Percentiles rank a stretch among this genome's conserved stretches.
phyloP scores from a whole-genome alignment of 2,113 vertebrate species.

The Bubo blakistoni region DNA sequence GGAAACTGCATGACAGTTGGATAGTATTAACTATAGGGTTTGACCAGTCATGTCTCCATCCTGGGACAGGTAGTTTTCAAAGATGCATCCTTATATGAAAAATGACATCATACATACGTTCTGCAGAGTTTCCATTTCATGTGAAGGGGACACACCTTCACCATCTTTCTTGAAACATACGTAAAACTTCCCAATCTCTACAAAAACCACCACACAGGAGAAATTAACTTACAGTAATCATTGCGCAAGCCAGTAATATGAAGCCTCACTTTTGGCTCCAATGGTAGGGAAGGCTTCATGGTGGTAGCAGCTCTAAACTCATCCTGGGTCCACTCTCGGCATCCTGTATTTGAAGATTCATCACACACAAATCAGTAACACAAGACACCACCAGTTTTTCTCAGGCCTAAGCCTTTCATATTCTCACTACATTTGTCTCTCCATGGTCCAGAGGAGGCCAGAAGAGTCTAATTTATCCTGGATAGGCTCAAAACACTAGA shows the following conservation, averaged over 20 bases:
- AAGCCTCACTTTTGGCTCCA: conserved; percentile 55
- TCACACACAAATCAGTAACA: background rate
- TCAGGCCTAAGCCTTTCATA: background rate
- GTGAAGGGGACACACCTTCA: background rate
- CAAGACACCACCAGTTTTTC: background rate
- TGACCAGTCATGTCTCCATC: background rate
- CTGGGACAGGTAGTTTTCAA: background rate
- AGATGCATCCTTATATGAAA: background rate
- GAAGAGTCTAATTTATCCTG: background rate
- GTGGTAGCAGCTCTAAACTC: background rate
- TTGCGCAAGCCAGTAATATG: conserved; percentile 71
- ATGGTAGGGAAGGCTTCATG: background rate
- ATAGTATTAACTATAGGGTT: background rate
- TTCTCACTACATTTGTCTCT: background rate
- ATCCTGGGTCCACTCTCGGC: background rate
- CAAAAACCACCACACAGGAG: background rate
- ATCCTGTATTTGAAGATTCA: conserved; percentile 34
- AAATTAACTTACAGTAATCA: conserved; percentile 76
- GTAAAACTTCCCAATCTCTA: background rate
- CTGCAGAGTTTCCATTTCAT: background rate
- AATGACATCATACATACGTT: background rate
- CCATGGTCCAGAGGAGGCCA: background rate
- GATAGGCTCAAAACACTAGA: background rate
- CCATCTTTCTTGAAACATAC: background rate
- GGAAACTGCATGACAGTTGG: background rate